Evolutionary conservation across 2,797 vertebrate species (phyloP), one percentile per base, ranked within the genome.

Genomic region (Artibeus jamaicensis): DNA sequence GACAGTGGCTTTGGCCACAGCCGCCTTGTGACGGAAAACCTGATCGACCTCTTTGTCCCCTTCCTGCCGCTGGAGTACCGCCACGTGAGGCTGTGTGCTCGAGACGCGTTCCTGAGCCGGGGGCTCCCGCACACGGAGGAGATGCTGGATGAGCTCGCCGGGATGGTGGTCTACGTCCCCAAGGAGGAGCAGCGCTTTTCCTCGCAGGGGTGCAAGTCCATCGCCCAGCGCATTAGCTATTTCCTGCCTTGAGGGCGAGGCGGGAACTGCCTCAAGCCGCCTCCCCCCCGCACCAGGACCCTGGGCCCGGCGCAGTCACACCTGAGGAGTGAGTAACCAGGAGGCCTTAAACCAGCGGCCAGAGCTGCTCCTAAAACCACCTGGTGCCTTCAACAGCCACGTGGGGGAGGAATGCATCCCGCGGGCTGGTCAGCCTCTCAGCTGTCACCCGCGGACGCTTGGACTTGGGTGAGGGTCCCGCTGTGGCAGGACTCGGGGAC

Each of bases 171-270:
- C 5, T 99, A 99, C 4, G 98, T 99, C 48, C 99, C 99, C 79
- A 99, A 99, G 97, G 99, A 99, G 91, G 99, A 99, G 90, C 98
- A 99, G 94, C 99, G 99, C 57, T 99, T 99, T 98, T 99, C 99
- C 62, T 99, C 99, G 19, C 99, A 99, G 96, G 99, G 99, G 68
- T 99, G 99, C 98, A 99, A 99, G 97, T 99, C 99, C 32, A 98
- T 99, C 65, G 98, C 99, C 39, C 99, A 99, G 98, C 99, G 99
- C 97, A 99, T 99, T 97, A 99, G 98, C 98, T 99, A 99, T 97
- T 99, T 99, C 96, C 98, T 99, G 73, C 99, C 99, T 5, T 99
- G 98, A 99, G 21, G 29, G 55, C 55, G 19, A 26, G 22, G 2
- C 0, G n/a, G n/a, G 29, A 42, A 87, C 62, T 89, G n/a, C 42